Base-by-base conservation (phyloP, 1,140 invertebrate genomes). In the Rhyacophila brunnea region DNA sequence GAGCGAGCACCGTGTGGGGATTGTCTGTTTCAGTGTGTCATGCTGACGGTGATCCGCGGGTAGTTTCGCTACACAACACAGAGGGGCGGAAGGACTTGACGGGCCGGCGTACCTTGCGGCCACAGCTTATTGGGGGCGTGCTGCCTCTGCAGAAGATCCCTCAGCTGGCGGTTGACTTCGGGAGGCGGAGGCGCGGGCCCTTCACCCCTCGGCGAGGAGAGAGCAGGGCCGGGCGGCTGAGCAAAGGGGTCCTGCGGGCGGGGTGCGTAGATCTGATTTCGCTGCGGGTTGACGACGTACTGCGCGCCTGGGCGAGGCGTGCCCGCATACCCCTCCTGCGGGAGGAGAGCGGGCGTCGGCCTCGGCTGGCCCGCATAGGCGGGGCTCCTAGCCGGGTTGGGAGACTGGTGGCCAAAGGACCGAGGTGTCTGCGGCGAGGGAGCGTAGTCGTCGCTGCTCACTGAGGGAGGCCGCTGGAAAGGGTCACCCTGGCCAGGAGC, bases 121-220 rank as follows among this genome's bases (percentile, higher is more conserved):
- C 77, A 79, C 66, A 78, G 71, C 64, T 79, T 79, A 42, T 59
- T 64, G 1, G 74, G 71, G 7, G 42, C 55, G 47, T 88, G 85
- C 66, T 91, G 87, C 20, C 88, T 72, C 68, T 92, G 89, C n/a
- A 95, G 75, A 43, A 95, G 74, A 71, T 93, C 91, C 20, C 91
- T 73, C n/a, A 94, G 74, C 67, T 95, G 92, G 2, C 85, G 72
- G 67, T 87, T 86, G 45, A 85, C 78, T 40, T 83, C 68, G 10
- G 48, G 28, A 19, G 58, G 57, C 18, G 62, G 55, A 49, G 9
- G 76, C 72, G 3, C 73, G 47, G 60, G 74, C 73, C 49, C 60
- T 72, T 40, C 71, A 55, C 3, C 70, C 64, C 2, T 73, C 66
- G 15, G 71, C 68, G 19, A 57, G 11, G 58, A 19, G 1, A 63